These are phyloP conservation scores for Fistularia tabacaria DNA, from an alignment of 2,797 vertebrate species.

Conservation along the genomic window DNA sequence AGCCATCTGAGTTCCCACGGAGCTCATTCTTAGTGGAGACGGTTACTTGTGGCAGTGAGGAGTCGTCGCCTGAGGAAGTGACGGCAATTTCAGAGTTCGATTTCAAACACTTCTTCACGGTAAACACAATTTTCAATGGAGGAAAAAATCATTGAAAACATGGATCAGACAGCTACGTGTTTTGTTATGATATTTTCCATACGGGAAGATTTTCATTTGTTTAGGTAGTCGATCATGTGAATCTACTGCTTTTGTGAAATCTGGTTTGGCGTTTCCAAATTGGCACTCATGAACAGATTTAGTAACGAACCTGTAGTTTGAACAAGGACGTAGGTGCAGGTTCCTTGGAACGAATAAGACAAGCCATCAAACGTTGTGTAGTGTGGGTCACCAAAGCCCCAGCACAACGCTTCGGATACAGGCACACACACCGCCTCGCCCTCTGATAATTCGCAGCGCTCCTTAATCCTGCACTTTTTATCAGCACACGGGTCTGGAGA, in stretches of 20 bases:
- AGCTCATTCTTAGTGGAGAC: conserved; percentile 48
- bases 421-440: conserved; percentile 16
- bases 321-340: conserved; percentile 31
- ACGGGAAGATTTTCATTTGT: no score
- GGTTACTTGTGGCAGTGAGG: conserved; percentile 11
- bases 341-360: conserved; percentile 29
- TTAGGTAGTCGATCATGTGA: no score
- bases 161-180: no score
- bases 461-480: conserved; percentile 19
- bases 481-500: conserved; percentile 26
- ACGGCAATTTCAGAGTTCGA: not conserved
- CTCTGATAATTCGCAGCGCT: conserved; percentile 19
- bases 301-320: conserved; percentile 31
- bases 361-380: conserved; percentile 13
- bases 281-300: not conserved
- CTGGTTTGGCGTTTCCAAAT: not conserved
- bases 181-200: no score
- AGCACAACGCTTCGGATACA: conserved; percentile 14
- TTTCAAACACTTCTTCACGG: not conserved
- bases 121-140: no score
- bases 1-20: conserved; percentile 23
- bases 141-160: not conserved
- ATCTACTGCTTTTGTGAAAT: not conserved
- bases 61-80: conserved; percentile 15
- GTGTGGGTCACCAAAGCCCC: conserved; percentile 27